phyloP scores from a whole-genome alignment of 2,113 vertebrate species.

The Zeus faber region DNA sequence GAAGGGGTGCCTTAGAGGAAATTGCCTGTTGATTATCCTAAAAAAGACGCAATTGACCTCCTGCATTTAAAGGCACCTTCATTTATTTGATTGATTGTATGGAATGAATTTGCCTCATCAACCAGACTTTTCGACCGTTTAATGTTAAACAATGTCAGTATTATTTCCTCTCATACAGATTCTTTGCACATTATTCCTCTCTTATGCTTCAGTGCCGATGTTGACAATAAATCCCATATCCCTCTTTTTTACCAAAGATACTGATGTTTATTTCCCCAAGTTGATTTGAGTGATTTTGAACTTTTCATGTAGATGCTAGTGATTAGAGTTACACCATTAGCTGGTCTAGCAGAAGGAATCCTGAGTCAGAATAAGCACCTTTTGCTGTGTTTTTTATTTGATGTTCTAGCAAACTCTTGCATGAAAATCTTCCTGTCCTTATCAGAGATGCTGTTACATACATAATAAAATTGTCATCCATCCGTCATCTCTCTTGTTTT shows the following conservation, averaged over 20 bases:
- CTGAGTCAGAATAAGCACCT: no score
- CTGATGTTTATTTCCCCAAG: conserved; percentile 17
- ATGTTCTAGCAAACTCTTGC: conserved; percentile 45
- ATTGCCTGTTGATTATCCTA: conserved; percentile 25
- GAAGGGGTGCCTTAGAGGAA: conserved; percentile 67
- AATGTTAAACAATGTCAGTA: conserved; percentile 14
- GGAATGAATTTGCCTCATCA: conserved; percentile 13
- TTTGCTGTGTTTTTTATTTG: conserved; percentile 22
- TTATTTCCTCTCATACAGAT: conserved; percentile 28
- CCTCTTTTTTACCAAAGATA: conserved; percentile 62
- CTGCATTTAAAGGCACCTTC: conserved; percentile 47
- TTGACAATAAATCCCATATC: conserved; percentile 8
- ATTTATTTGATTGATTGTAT: conserved; percentile 32
- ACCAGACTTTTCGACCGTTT: conserved; percentile 14
- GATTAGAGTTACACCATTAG: neutral
- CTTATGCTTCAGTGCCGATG: neutral
- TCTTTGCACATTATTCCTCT: conserved; percentile 22
- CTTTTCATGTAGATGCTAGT: conserved; percentile 10
- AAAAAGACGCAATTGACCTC: conserved; percentile 40
- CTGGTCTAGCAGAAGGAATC: conserved; percentile 20
- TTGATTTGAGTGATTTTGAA: conserved; percentile 15
- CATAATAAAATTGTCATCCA: no score
- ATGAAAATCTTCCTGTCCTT: conserved; percentile 54
- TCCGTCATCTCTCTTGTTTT: no score
- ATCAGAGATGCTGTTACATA: conserved; percentile 39